Evolutionary conservation across 2,888 invertebrate species (phyloP).

Genomic region (Rosalia funebris): DNA sequence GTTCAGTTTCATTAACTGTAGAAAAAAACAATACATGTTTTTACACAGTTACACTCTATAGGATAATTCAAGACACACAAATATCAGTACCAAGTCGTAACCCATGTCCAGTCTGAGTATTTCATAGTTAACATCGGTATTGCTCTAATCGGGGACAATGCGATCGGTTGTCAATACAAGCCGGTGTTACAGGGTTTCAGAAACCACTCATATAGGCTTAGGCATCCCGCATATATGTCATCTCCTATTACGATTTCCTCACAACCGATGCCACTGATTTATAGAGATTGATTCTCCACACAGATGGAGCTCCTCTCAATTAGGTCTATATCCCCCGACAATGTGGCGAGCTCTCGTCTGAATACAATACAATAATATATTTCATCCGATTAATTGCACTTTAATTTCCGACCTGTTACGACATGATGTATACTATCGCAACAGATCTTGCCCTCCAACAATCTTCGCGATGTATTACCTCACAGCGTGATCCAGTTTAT

Average conservation of each 20-base stretch:
- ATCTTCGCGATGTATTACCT: neutral
- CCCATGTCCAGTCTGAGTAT: too few species aligned
- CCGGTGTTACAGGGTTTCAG: conserved; percentile 2
- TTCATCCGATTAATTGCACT: conserved; percentile 33
- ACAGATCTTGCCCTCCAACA: neutral
- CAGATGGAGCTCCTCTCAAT: conserved; percentile 39
- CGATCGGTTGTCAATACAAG: conserved; percentile 1
- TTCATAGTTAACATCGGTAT: neutral
- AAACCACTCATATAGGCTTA: neutral
- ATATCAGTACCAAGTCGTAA: too few species aligned
- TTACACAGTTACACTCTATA: too few species aligned
- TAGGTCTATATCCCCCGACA: conserved; percentile 25
- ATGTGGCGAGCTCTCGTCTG: conserved; percentile 9
- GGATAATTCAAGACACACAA: too few species aligned
- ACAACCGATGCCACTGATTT: conserved; percentile 33
- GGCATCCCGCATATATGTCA: conserved; percentile 6
- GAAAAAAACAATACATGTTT: too few species aligned
- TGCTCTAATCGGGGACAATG: neutral
- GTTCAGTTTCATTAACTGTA: too few species aligned
- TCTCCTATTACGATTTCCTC: conserved; percentile 16
- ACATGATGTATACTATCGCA: neutral
- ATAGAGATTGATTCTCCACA: conserved; percentile 38
- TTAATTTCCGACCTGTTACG: conserved; percentile 28
- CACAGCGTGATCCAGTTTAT: conserved; percentile 8
- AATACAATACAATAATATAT: conserved; percentile 22